Evolutionary conservation across 2,888 invertebrate genomes (phyloP), one percentile per base, ranked within the genome.

Genomic region (Melangyna quadrimaculata): DNA sequence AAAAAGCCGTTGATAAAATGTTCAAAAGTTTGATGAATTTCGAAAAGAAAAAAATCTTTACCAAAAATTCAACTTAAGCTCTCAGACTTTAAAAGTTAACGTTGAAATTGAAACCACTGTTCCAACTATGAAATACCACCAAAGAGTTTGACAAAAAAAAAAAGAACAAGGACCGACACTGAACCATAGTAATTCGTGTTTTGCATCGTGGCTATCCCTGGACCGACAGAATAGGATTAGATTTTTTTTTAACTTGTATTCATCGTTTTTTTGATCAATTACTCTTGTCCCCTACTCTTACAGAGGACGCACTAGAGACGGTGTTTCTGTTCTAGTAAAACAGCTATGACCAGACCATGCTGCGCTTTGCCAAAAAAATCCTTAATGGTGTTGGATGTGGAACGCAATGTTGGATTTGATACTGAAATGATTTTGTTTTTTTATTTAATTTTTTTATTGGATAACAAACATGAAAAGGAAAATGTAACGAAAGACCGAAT

Each of bases 201-300:
- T 32, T 65, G 45, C 65, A 65, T 65, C 43, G 63, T 43, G 17
- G 63, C 40, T 43, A 43, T 27, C 40, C 40, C 63, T 27, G 40
- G 43, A 65, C 65, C 65, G 19, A 63, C 43, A 43, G 63, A 45
- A 65, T 65, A 29, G 65, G 65, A 65, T 65, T 65, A 65, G 45
- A 65, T 32, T 65, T 45, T 65, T 65, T 61, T 24, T 12, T 6
- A 10, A 12, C 63, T 27, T 63, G 40, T 63, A 43, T 65, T 32
- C 9, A 29, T 32, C 65, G 65, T 29, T 65, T 45, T 65, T 29
- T 65, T 65, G 65, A 65, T 45, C 65, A 65, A 65, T 65, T 65
- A 65, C 65, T 65, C 65, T 65, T 45, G 65, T 59, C 59, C 35
- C 29, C n/a, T 22, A 14, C 22, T n/a, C n/a, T n/a, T 14, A 40